These are phyloP conservation scores for Penaeus chinensis DNA, from an alignment of 1,140 invertebrate genomes.

Conservation along the genomic window DNA sequence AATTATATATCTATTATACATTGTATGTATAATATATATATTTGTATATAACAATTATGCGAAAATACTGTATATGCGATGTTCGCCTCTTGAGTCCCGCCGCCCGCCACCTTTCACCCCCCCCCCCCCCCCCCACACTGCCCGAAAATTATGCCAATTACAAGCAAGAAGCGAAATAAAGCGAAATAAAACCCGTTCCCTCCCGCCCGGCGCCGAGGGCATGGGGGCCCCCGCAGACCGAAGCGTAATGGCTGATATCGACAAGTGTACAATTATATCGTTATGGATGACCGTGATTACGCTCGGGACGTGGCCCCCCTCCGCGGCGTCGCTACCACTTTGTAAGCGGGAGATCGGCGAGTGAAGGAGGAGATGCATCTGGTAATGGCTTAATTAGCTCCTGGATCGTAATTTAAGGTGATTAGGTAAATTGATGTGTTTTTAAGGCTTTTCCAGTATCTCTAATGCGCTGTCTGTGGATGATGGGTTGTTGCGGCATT, in stretches of 20 bases:
- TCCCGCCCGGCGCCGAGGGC: neutral
- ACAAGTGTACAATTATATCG: constrained; percentile 40
- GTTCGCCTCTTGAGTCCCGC: too few species aligned
- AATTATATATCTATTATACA: too few species aligned
- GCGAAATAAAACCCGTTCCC: neutral
- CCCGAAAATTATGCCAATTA: neutral
- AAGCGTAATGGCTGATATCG: constrained; percentile 33
- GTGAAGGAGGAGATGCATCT: constrained; percentile 5
- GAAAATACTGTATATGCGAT: too few species aligned
- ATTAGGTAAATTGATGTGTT: constrained; percentile 32
- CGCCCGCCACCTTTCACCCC: too few species aligned
- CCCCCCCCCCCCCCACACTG: too few species aligned
- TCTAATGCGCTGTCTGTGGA: constrained; percentile 14
- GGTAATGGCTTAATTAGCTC: constrained; percentile 35
- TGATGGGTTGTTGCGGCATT: neutral
- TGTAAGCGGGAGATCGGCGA: constrained; percentile 4
- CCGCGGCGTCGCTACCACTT: neutral
- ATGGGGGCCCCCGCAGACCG: neutral
- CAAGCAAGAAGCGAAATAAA: neutral
- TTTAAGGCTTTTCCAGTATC: constrained; percentile 13
- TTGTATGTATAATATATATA: too few species aligned
- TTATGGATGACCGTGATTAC: constrained; percentile 35
- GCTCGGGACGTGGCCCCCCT: neutral
- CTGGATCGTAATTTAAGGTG: constrained; percentile 30
- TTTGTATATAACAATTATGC: too few species aligned